Evolutionary conservation across 2,888 invertebrate genomes (phyloP).

Genomic region (Agrochola litura): DNA sequence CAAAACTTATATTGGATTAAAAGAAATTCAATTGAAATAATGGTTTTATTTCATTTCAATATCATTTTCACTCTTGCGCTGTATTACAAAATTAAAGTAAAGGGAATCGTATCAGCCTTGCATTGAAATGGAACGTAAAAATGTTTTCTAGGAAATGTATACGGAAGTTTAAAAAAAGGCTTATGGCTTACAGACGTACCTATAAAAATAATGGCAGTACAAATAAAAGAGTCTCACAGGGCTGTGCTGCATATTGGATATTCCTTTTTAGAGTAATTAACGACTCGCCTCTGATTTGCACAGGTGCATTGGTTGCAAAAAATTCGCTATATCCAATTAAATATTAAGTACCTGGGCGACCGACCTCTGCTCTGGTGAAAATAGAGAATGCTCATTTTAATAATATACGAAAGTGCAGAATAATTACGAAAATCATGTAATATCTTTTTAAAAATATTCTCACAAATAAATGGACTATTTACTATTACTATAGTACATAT

Average conservation of each 20-base stretch:
- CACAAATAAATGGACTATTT: no score
- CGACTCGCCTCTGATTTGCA: neutral
- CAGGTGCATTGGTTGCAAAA: neutral
- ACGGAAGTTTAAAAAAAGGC: neutral
- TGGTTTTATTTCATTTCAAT: neutral
- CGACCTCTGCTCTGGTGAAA: no score
- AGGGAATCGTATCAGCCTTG: neutral
- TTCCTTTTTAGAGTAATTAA: neutral
- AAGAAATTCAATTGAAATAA: neutral
- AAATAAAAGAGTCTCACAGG: neutral
- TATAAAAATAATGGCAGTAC: neutral
- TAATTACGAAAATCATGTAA: no score
- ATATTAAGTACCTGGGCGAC: no score
- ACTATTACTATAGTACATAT: no score
- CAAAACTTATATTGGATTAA: no score
- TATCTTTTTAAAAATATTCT: no score
- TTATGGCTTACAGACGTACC: neutral
- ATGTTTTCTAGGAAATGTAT: slow-evolving; percentile 3
- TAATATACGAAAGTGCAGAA: no score
- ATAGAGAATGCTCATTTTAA: no score
- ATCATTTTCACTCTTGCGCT: neutral
- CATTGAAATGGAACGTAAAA: slow-evolving; percentile 2
- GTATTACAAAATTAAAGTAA: neutral
- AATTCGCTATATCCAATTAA: neutral
- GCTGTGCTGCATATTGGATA: neutral